Base-by-base conservation (phyloP, 2,113 vertebrate genomes). In the Todiramphus saurophagus region DNA sequence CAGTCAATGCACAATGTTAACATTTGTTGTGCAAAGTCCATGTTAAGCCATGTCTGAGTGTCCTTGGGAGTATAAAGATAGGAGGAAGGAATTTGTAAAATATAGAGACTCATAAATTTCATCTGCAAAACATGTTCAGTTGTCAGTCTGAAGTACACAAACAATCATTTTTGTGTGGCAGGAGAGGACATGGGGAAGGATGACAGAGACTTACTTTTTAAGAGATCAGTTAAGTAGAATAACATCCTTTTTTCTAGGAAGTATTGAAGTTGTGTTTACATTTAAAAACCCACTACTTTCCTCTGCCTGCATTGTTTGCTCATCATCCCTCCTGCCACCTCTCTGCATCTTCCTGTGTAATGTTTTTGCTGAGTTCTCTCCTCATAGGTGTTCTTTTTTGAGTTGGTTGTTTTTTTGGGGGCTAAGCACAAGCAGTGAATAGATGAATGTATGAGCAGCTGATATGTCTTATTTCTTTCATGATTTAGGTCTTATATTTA, bases 211-310 rank as follows among this genome's bases (percentile, higher is more conserved):
- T 72, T 56, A 23, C 48, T 74, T 82, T 70, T 74, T 56, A 72
- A 75, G 75, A 93, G 13, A 43, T 62, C 74, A 37, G 43, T 94
- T 93, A 67, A 80, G 69, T 76, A 72, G 74, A 80, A 70, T 51
- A 90, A 85, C 93, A 93, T 96, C 96, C 91, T 83, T 91, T 94
- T 79, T 94, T 70, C 93, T 90, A 91, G 30, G 94, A 94, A 96
- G 41, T 77, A 41, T 18, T 74, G 53, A 59, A 83, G 33, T n/a
- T 66, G 31, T 30, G 41, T 55, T 83, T 62, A 46, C 27, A 50
- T 86, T 79, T 56, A 62, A 80, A 70, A 35, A 41, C 35, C 25
- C 25, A 55, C 68, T 72, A 13, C 20, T 73, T 90, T 94, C 69
- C 80, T 94, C 77, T 92, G 67, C 66, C 59, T n/a, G n/a, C n/a